Evolutionary conservation across 64 coral and sea anemone species (phyloP).

Genomic region (Pachyseris speciosa): DNA sequence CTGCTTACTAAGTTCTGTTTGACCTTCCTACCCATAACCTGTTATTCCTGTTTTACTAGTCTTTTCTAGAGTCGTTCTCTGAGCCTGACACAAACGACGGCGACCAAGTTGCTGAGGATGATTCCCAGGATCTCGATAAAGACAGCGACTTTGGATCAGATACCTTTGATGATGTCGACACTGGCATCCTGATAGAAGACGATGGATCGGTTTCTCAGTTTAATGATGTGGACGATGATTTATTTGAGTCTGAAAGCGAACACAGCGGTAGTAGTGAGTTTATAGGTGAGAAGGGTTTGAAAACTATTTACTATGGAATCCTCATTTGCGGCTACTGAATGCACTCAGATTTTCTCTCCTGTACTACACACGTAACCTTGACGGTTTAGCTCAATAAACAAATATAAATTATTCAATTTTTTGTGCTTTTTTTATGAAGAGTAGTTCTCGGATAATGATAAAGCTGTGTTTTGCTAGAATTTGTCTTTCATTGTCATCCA

Average conservation of each 20-base stretch:
- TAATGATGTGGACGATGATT: neutral
- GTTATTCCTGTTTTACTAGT: slow-evolving; percentile 20
- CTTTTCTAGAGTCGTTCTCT: slow-evolving; percentile 52
- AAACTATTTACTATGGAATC: too few relatives aligned
- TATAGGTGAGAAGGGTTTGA: neutral
- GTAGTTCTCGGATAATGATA: slow-evolving; percentile 8
- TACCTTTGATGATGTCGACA: slow-evolving; percentile 58
- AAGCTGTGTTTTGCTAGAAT: neutral
- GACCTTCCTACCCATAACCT: neutral
- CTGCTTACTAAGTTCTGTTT: too few relatives aligned
- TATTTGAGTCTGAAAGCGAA: slow-evolving; percentile 33
- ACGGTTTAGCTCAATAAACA: too few relatives aligned
- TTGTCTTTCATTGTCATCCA: neutral
- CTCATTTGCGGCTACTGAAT: too few relatives aligned
- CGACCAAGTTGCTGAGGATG: slow-evolving; percentile 64
- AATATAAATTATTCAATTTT: too few relatives aligned
- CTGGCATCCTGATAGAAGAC: slow-evolving; percentile 46
- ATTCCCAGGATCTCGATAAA: slow-evolving; percentile 4
- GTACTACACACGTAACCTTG: too few relatives aligned
- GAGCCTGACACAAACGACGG: slow-evolving; percentile 39
- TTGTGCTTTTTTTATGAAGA: too few relatives aligned
- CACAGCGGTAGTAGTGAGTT: neutral
- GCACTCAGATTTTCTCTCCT: neutral
- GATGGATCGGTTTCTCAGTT: neutral
- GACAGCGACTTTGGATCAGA: slow-evolving; percentile 63